Evolutionary conservation across 2,113 vertebrate species (phyloP).

Genomic region (Leptocoma aspasia): DNA sequence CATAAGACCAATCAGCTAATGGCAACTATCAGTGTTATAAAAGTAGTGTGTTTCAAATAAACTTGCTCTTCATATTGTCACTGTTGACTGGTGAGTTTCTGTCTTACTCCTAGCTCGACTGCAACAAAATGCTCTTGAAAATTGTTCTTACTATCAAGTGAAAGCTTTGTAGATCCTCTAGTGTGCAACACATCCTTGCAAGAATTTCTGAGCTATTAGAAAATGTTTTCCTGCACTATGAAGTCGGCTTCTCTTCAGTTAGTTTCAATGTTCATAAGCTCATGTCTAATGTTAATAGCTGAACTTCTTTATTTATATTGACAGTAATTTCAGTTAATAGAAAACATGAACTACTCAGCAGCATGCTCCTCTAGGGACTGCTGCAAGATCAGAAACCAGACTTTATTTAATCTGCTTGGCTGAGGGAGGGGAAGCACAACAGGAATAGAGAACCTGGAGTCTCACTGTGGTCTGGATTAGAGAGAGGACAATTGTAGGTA

Average conservation of each 20-base stretch:
- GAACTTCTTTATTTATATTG: conserved; percentile 27
- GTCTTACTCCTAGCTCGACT: too few relatives aligned
- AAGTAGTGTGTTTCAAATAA: too few relatives aligned
- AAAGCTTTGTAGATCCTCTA: not conserved
- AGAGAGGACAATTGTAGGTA: not conserved
- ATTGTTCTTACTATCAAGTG: not conserved
- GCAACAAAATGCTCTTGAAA: not conserved
- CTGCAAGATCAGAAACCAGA: not conserved
- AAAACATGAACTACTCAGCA: not conserved
- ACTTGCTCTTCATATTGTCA: too few relatives aligned
- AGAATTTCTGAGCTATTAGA: not conserved
- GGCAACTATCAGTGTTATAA: too few relatives aligned
- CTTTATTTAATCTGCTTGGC: not conserved
- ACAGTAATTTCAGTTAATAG: conserved; percentile 53
- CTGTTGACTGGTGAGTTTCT: too few relatives aligned
- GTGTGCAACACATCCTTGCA: not conserved
- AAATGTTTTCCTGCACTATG: not conserved
- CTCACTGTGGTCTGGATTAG: not conserved
- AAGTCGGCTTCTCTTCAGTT: not conserved
- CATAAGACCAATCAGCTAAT: too few relatives aligned
- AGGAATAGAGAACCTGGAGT: not conserved
- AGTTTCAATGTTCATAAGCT: not conserved
- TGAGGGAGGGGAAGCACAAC: not conserved
- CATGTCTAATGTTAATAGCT: conserved; percentile 3
- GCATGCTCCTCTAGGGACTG: not conserved